Evolutionary conservation across 2,797 vertebrate species (phyloP).

Genomic region (Tokudaia tokunoshimensis): DNA sequence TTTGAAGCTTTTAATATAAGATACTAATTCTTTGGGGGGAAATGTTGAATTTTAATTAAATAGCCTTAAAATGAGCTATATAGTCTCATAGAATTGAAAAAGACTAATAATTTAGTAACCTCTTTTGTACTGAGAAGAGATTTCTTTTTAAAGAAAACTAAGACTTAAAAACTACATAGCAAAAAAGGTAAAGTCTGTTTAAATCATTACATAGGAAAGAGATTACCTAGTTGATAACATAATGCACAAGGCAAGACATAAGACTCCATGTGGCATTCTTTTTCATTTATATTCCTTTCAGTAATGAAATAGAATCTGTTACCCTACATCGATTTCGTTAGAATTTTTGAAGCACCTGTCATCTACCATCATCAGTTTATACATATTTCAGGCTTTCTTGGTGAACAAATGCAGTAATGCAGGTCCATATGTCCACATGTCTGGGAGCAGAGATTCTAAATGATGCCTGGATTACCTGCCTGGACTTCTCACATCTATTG

Average conservation of each 20-base stretch:
- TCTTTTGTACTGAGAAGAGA: conserved; percentile 56
- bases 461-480: conserved; percentile 75
- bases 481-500: conserved; percentile 71
- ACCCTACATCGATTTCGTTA: conserved; percentile 77
- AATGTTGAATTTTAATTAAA: conserved; percentile 61
- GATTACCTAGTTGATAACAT: conserved; percentile 63
- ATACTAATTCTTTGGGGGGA: conserved; percentile 40
- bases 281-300: conserved; percentile 77
- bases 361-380: conserved; percentile 72
- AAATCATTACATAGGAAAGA: conserved; percentile 17
- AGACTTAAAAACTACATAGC: background rate
- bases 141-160: background rate
- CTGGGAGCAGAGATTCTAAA: conserved; percentile 61
- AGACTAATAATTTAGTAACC: background rate
- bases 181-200: conserved; percentile 29
- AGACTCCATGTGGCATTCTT: conserved; percentile 68
- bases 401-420: conserved; percentile 68
- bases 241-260: conserved; percentile 56
- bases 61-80: conserved; percentile 16
- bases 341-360: conserved; percentile 81
- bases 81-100: background rate
- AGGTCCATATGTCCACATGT: conserved; percentile 76
- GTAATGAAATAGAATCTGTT: conserved; percentile 76
- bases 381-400: conserved; percentile 69
- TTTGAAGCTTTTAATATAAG: conserved; percentile 32